Evolutionary conservation across 2,888 invertebrate genomes (phyloP).

Genomic region (Cremastinae sp.): DNA sequence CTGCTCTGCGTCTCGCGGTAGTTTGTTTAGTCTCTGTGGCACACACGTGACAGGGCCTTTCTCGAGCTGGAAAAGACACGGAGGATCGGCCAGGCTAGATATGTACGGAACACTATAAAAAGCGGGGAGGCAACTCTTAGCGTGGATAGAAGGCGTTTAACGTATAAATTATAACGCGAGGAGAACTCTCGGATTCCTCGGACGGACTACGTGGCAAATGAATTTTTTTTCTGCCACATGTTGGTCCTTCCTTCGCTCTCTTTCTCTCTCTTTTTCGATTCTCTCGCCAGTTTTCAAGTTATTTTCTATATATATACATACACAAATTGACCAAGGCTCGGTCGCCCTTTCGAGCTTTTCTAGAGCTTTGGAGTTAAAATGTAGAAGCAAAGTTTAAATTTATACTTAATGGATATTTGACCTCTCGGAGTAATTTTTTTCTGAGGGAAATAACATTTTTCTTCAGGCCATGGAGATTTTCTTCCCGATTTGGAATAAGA

Average conservation of each 20-base stretch:
- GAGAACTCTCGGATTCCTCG: conserved; percentile 66
- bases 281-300: conserved; percentile 63
- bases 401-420: neutral
- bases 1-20: conserved; percentile 6
- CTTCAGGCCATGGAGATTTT: too few relatives aligned
- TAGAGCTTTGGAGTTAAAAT: conserved; percentile 31
- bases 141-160: conserved; percentile 70
- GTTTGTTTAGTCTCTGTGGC: conserved; percentile 56
- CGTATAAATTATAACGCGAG: conserved; percentile 77
- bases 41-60: conserved; percentile 53
- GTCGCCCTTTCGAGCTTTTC: conserved; percentile 43
- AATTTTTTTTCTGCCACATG: conserved; percentile 55
- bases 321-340: conserved; percentile 50
- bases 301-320: conserved; percentile 70
- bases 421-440: neutral
- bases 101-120: conserved; percentile 53
- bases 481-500: conserved; percentile 12
- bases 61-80: conserved; percentile 39
- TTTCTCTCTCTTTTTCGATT: conserved; percentile 43
- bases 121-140: conserved; percentile 60
- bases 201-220: conserved; percentile 55
- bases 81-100: conserved; percentile 25
- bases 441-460: too few relatives aligned
- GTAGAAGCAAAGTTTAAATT: neutral
- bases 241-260: conserved; percentile 50